A percentile compares a stretch with the other conserved stretches of the same genome.
These are phyloP conservation scores for Operophtera brumata DNA, from an alignment of 2,888 invertebrate species.

Conservation along the genomic window DNA sequence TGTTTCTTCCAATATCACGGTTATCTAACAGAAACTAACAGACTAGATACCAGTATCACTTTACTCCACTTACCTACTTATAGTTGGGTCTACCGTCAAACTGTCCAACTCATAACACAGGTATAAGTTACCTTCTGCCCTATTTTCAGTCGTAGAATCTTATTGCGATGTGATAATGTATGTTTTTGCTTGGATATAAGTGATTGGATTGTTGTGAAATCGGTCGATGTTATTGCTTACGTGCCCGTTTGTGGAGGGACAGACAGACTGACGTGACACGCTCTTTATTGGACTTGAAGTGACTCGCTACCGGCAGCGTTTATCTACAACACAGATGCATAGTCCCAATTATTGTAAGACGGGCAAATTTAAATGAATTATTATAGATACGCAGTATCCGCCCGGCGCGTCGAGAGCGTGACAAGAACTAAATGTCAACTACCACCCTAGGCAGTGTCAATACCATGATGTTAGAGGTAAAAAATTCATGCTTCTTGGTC, in stretches of 20 bases:
- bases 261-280: slow-evolving; percentile 47
- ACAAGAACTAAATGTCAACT: too few relatives aligned
- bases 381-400: too few relatives aligned
- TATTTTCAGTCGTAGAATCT: slow-evolving; percentile 9
- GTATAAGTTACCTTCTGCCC: slow-evolving; percentile 36
- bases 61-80: slow-evolving; percentile 54
- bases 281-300: slow-evolving; percentile 56
- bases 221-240: slow-evolving; percentile 56
- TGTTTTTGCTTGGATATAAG: slow-evolving; percentile 21
- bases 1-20: neutral
- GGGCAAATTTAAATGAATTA: too few relatives aligned
- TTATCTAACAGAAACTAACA: slow-evolving; percentile 33
- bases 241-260: slow-evolving; percentile 49
- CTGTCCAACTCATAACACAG: slow-evolving; percentile 67
- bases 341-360: too few relatives aligned
- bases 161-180: slow-evolving; percentile 18
- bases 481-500: too few relatives aligned
- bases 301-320: slow-evolving; percentile 14
- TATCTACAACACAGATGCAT: too few relatives aligned
- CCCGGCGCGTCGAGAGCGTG: too few relatives aligned
- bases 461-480: too few relatives aligned
- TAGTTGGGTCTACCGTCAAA: slow-evolving; percentile 60
- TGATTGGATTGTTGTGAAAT: slow-evolving; percentile 33
- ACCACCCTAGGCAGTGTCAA: too few relatives aligned
- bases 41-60: slow-evolving; percentile 48